Base-by-base conservation (phyloP, 2,113 vertebrate genomes). In the Myotis yumanensis region DNA sequence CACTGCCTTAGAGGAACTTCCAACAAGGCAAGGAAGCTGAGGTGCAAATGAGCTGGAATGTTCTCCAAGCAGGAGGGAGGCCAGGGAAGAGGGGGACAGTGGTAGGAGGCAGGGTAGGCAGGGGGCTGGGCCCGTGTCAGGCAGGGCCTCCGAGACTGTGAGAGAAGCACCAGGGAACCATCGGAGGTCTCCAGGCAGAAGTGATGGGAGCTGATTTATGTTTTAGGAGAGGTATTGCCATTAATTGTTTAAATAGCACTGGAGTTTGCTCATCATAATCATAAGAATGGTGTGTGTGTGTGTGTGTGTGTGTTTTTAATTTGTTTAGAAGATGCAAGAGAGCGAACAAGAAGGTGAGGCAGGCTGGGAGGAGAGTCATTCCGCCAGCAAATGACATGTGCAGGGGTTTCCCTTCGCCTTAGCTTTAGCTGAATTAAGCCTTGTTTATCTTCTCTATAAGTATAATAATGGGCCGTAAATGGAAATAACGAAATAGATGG, bases 111-210 rank as follows among this genome's bases (percentile, higher is more conserved):
- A 9, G 51, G 35, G 17, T 20, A 48, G 59, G 30, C 69, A 62
- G 79, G 35, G 43, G 22, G 15, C 20, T 6, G 22, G 32, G 2
- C 7, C 59, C 35, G 1, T 4, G 2, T 12, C 1, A 0, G 0
- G 25, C 18, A 11, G 28, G 46, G 30, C n/a, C 86, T 32, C 3
- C 20, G 9, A 16, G 28, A 40, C 48, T 9, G 37, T 0, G 15
- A 35, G 37, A 68, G 15, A 4, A 62, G 2, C 3, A 0, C 5
- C 3, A 30, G 18, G 18, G 5, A 28, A 7, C 69, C 32, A 0
- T 2, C 28, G 0, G 8, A 77, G 23, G 23, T n/a, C 68, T 81
- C 57, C 62, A 11, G 22, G 28, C 32, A 5, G 46, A 16, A 25
- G n/a, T 5, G 25, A 35, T 22, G n/a, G 22, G 17, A 71, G 22